Base-by-base conservation (phyloP, 2,113 vertebrate species). In the Corythornis cristatus region DNA sequence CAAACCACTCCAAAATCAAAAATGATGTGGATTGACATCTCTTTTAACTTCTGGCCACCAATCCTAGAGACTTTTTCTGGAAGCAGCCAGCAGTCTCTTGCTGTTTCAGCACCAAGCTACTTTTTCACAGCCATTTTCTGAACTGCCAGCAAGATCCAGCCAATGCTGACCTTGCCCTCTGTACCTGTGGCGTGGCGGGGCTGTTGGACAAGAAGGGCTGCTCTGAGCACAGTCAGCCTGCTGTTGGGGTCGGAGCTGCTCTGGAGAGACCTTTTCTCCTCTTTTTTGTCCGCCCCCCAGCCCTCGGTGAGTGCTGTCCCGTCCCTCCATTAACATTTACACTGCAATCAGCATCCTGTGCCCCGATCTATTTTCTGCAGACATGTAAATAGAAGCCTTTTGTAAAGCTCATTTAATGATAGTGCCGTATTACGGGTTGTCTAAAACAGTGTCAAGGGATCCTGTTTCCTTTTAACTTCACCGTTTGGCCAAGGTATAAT, bases 361-460 rank as follows among this genome's bases (percentile, higher is more conserved):
- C 89, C 95, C 96, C 51, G 89, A 95, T 97, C 97, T 98, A 97
- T 98, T 98, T 98, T 98, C 96, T 98, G 97, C 96, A 98, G 97
- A 96, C 96, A 93, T 97, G 97, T 97, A 98, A 98, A 98, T 97
- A 97, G 97, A 97, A 97, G 80, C 93, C 96, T 96, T 97, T 93
- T 97, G 96, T 97, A 97, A 96, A 96, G 95, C 94, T 73, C 31
- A 1, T 96, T 97, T 95, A 97, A 97, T 92, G 90, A 95, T 95
- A 95, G 94, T 88, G 97, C 96, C 42, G 23, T 97, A 97, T 97
- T 98, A 97, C 95, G 94, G 93, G 97, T 96, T 97, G 97, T 97
- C 97, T 97, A 96, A 97, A 97, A 97, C 73, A 80, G 97, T 95
- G 97, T 98, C 96, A 96, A 96, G 97, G 96, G 97, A 97, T 97